These are phyloP conservation scores for Chloromyia formosa DNA, from an alignment of 2,888 invertebrate genomes.

Conservation along the genomic window DNA sequence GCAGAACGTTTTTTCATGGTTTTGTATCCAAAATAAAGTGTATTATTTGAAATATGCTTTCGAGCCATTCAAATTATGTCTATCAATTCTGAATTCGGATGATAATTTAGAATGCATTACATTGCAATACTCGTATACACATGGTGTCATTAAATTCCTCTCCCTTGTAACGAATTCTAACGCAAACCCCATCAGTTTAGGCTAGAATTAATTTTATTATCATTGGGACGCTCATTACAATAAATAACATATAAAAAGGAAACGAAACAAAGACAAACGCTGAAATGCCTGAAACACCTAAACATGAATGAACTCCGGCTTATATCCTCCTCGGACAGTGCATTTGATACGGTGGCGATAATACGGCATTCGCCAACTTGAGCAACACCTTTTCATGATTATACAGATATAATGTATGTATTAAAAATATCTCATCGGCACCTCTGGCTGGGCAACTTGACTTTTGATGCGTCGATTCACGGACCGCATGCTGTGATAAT, in stretches of 20 bases:
- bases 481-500: constrained; percentile 44
- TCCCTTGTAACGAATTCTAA: too few relatives aligned
- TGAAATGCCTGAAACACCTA: neutral
- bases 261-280: constrained; percentile 1
- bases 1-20: too few relatives aligned
- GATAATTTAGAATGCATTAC: too few relatives aligned
- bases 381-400: constrained; percentile 26
- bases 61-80: too few relatives aligned
- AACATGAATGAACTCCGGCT: neutral
- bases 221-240: neutral
- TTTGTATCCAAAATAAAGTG: too few relatives aligned
- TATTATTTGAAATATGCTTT: too few relatives aligned
- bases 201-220: neutral
- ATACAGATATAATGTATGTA: constrained; percentile 3
- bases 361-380: constrained; percentile 13
- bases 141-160: too few relatives aligned
- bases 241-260: constrained; percentile 2
- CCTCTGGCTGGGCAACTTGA: neutral
- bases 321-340: neutral
- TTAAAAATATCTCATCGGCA: neutral
- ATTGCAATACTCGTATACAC: too few relatives aligned
- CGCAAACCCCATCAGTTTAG: too few relatives aligned
- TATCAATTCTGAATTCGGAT: too few relatives aligned
- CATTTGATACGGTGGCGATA: neutral
- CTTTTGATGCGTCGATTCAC: neutral